These are phyloP conservation scores for Leptobrachium ailaonicum DNA, from an alignment of 2,113 vertebrate species.

Conservation along the genomic window DNA sequence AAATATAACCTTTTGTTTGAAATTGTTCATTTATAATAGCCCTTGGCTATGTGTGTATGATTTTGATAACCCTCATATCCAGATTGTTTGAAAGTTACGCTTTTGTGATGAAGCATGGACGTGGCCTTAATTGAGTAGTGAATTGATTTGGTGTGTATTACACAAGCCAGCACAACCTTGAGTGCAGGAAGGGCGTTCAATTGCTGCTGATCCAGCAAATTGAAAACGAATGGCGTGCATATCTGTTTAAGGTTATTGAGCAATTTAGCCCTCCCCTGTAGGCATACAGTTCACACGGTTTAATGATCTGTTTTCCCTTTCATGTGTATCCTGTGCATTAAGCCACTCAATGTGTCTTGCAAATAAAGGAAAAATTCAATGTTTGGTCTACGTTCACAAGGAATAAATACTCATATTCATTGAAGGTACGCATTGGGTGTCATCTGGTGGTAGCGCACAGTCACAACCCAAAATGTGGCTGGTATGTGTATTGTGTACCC, in stretches of 20 bases:
- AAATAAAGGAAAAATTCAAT: too few relatives aligned
- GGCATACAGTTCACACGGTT: not conserved
- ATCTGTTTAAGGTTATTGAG: slow-evolving; percentile 42
- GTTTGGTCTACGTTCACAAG: too few relatives aligned
- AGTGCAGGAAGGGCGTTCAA: slow-evolving; percentile 23
- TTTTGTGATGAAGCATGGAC: not conserved
- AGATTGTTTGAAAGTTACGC: not conserved
- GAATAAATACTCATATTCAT: too few relatives aligned
- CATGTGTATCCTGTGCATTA: not conserved
- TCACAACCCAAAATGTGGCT: too few relatives aligned
- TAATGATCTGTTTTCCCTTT: not conserved
- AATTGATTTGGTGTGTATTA: slow-evolving; percentile 15
- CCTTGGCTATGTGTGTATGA: too few relatives aligned
- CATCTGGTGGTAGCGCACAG: too few relatives aligned
- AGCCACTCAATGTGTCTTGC: not conserved
- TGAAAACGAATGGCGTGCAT: slow-evolving; percentile 26
- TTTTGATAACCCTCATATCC: too few relatives aligned
- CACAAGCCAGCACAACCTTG: slow-evolving; percentile 24
- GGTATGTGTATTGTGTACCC: too few relatives aligned
- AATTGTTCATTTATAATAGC: too few relatives aligned
- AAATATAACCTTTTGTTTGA: too few relatives aligned
- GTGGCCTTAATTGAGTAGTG: not conserved
- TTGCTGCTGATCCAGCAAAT: slow-evolving; percentile 33
- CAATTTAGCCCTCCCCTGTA: slow-evolving; percentile 11
- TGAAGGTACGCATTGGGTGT: too few relatives aligned